Percentiles rank a stretch among this genome's conserved stretches.
Evolutionary conservation across 2,888 invertebrate species (phyloP).

Genomic region (Opisthograptis luteolata): DNA sequence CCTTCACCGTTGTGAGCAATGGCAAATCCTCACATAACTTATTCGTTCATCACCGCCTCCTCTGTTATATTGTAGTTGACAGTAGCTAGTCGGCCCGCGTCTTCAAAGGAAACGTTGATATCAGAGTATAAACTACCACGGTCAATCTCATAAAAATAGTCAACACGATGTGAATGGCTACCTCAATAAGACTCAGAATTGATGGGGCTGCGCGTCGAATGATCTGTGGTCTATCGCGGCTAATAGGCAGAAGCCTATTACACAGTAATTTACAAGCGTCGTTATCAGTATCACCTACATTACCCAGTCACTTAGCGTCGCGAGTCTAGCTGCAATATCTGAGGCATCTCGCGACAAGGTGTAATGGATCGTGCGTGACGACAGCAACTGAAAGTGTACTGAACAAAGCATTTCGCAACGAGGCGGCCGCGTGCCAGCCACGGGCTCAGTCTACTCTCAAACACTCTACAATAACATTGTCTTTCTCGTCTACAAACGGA

Average conservation of each 20-base stretch:
- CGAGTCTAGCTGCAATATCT: conserved; percentile 34
- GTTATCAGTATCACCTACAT: conserved; percentile 3
- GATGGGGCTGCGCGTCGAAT: background rate
- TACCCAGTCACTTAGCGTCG: conserved; percentile 13
- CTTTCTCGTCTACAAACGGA: conserved; percentile 33
- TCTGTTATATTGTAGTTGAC: too few relatives aligned
- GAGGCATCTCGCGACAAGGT: conserved; percentile 39
- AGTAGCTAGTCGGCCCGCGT: too few relatives aligned
- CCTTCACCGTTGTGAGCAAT: too few relatives aligned
- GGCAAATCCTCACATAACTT: too few relatives aligned
- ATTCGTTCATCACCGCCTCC: too few relatives aligned
- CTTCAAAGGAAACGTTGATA: too few relatives aligned
- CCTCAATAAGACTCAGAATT: background rate
- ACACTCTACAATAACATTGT: conserved; percentile 68
- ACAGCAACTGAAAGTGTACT: conserved; percentile 57
- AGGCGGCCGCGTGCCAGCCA: conserved; percentile 61
- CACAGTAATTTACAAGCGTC: background rate
- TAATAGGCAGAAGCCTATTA: conserved; percentile 4
- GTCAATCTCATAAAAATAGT: background rate
- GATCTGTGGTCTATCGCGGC: conserved; percentile 1
- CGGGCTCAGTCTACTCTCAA: conserved; percentile 64
- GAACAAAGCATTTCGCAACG: conserved; percentile 61
- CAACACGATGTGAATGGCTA: background rate
- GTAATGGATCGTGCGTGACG: conserved; percentile 58
- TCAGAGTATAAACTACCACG: too few relatives aligned